Evolutionary conservation across 2,888 invertebrate species (phyloP).

Genomic region (Creontiades dilutus): DNA sequence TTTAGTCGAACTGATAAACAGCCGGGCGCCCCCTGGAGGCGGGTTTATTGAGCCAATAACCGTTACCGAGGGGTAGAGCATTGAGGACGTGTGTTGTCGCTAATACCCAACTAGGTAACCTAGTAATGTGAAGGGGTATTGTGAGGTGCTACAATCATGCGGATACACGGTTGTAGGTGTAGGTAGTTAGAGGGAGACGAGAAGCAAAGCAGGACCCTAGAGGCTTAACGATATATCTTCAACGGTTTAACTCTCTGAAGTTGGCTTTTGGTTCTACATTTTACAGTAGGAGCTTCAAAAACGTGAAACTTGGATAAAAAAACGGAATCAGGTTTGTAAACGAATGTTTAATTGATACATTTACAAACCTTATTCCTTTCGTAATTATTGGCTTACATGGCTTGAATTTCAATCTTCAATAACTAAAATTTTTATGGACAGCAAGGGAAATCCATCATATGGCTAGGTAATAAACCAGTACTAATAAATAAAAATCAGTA

Average conservation of each 20-base stretch:
- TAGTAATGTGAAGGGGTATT: constrained; percentile 57
- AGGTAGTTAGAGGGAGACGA: not conserved
- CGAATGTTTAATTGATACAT: too few relatives aligned
- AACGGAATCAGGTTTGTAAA: too few relatives aligned
- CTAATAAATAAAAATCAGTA: too few relatives aligned
- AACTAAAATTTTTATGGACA: too few relatives aligned
- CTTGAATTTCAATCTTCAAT: too few relatives aligned
- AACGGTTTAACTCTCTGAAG: not conserved
- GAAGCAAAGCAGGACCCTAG: not conserved
- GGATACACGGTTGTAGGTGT: not conserved
- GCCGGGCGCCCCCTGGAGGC: not conserved
- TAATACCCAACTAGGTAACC: constrained; percentile 64
- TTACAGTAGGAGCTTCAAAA: too few relatives aligned
- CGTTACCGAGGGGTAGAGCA: constrained; percentile 42
- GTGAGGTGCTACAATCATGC: constrained; percentile 45
- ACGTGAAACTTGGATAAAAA: too few relatives aligned
- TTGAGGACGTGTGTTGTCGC: constrained; percentile 46
- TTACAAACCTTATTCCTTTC: too few relatives aligned
- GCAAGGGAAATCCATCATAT: too few relatives aligned
- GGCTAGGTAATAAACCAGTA: too few relatives aligned
- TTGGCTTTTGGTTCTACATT: not conserved
- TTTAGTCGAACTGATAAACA: constrained; percentile 68
- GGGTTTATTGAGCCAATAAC: constrained; percentile 67
- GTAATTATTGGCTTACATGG: too few relatives aligned
- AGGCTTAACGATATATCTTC: not conserved